phyloP scores from a whole-genome alignment of 2,888 invertebrate species.

The Agriopis marginaria region DNA sequence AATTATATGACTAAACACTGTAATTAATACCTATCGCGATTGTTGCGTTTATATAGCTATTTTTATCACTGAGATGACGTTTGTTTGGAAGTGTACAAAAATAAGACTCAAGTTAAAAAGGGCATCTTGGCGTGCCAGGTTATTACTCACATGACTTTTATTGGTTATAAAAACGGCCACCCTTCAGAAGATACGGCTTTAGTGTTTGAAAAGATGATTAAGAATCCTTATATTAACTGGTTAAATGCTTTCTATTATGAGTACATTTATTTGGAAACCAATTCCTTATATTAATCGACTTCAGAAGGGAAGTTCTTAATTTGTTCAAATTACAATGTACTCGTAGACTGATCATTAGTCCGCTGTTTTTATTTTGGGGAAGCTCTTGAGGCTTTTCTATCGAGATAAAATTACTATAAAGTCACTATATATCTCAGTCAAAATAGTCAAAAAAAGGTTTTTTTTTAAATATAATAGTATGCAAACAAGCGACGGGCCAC shows the following conservation, averaged over 20 bases:
- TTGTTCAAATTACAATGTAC: no score
- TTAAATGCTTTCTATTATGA: not conserved
- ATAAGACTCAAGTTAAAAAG: constrained; percentile 13
- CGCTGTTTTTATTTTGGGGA: no score
- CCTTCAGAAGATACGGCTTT: not conserved
- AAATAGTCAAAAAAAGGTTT: no score
- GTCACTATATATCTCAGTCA: no score
- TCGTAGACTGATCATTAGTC: no score
- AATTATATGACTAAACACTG: constrained; percentile 27
- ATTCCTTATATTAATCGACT: not conserved
- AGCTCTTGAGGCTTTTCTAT: no score
- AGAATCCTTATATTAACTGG: not conserved
- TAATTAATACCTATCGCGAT: constrained; percentile 8
- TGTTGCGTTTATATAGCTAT: not conserved
- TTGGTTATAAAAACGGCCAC: constrained; percentile 10
- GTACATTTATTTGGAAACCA: not conserved
- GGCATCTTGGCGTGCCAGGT: not conserved
- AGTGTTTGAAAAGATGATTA: constrained; percentile 9
- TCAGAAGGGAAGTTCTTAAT: no score
- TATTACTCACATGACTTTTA: constrained; percentile 19
- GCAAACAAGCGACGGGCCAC: no score
- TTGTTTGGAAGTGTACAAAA: constrained; percentile 13
- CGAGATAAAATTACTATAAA: no score
- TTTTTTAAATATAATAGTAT: no score
- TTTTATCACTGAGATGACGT: constrained; percentile 6